Percentiles rank a stretch among this genome's conserved stretches.
Conservation (phyloP, 2,113 vertebrate species). For the Pseudopipra pipra region DNA sequence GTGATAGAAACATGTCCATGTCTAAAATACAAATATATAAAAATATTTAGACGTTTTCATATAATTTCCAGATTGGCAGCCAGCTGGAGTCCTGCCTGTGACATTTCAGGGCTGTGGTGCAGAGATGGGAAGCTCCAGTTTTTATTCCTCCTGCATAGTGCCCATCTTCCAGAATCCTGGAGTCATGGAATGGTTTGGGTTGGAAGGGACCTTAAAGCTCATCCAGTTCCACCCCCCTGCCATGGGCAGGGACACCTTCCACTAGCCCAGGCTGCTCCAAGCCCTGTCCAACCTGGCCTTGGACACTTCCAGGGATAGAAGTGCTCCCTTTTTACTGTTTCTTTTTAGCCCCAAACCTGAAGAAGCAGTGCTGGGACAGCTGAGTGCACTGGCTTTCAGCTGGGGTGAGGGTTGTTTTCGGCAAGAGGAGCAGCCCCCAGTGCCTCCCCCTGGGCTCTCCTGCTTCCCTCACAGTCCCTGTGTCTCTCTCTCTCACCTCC, state of each 20-base stretch:
- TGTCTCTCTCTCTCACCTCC: background rate
- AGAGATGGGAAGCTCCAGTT: fast-evolving
- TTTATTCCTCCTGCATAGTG: background rate
- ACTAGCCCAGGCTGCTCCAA: background rate
- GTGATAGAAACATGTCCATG: background rate
- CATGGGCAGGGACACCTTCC: background rate
- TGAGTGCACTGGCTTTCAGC: fast-evolving
- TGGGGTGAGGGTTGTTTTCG: background rate
- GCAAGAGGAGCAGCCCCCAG: background rate
- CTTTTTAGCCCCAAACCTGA: background rate
- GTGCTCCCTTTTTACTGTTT: background rate
- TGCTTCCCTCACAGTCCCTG: fast-evolving
- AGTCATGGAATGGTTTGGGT: background rate
- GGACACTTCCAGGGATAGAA: background rate
- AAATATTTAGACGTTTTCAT: background rate
- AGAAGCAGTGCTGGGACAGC: fast-evolving
- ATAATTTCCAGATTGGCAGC: background rate
- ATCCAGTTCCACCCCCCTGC: background rate
- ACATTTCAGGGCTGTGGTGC: background rate
- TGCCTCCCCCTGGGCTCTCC: background rate
- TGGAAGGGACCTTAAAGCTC: background rate
- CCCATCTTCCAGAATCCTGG: background rate
- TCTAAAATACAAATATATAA: background rate
- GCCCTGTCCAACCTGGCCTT: background rate
- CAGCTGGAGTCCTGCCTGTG: background rate